Evolutionary conservation across 2,797 vertebrate species (phyloP).

Genomic region (Pseudomugil gertrudae): DNA sequence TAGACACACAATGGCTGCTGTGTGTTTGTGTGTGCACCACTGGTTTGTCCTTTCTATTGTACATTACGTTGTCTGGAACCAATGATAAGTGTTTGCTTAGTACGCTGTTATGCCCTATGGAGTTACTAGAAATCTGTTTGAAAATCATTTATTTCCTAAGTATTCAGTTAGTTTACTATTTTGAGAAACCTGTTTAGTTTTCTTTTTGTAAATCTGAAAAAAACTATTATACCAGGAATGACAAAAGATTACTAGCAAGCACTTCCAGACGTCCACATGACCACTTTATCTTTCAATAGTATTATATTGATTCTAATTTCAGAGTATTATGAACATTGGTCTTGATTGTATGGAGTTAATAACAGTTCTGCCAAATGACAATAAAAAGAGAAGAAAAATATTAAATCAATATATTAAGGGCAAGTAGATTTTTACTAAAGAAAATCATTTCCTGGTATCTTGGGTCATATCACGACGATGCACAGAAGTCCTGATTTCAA

Average conservation of each 20-base stretch:
- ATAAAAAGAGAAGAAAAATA: background rate
- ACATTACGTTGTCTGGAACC: slow-evolving; percentile 38
- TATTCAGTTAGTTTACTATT: slow-evolving; percentile 55
- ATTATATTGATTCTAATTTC: background rate
- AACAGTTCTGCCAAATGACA: background rate
- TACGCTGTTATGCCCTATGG: slow-evolving; percentile 47
- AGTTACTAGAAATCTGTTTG: slow-evolving; percentile 66
- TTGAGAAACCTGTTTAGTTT: slow-evolving; percentile 48
- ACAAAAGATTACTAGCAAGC: slow-evolving; percentile 56
- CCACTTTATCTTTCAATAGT: background rate
- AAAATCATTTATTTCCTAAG: slow-evolving; percentile 55
- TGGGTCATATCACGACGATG: background rate
- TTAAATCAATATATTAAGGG: background rate
- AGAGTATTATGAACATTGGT: background rate
- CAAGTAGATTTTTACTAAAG: background rate
- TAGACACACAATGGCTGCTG: slow-evolving; percentile 63
- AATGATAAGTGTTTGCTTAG: slow-evolving; percentile 38
- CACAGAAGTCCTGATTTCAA: background rate
- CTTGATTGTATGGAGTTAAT: background rate
- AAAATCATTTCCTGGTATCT: background rate
- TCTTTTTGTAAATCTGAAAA: slow-evolving; percentile 71
- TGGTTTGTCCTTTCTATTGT: slow-evolving; percentile 41
- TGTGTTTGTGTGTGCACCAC: slow-evolving; percentile 37
- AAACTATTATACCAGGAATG: slow-evolving; percentile 44
- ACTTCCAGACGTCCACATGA: slow-evolving; percentile 50